Evolutionary conservation across 1,140 invertebrate genomes (phyloP), one percentile per base, ranked within the genome.

Genomic region (Piezodorus guildinii): DNA sequence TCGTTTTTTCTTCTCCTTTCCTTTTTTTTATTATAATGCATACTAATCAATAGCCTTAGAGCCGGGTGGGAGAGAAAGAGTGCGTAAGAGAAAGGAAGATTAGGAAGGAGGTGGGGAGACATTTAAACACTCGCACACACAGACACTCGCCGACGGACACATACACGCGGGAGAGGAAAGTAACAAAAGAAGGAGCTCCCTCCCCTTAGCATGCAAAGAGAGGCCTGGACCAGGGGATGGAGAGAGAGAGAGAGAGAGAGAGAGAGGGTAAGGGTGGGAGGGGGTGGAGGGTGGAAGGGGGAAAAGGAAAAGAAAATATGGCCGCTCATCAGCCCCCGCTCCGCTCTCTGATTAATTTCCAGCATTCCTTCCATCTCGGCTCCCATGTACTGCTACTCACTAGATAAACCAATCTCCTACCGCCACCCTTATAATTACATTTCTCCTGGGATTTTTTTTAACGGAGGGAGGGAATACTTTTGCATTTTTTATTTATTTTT

Each of bases 1-100:
- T 56, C 15, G n/a, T 21, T 49, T 49, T 49, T 19, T 49, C 46
- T 49, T 49, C 19, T 49, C 19, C 19, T 49, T 49, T 49, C 14
- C 19, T 49, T 49, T 49, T 46, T 49, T 49, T 49, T 49, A 49
- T 21, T 58, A 23, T 60, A 39, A 60, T 60, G 58, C 34, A 60
- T 39, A 60, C 58, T 60, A 60, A 60, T 60, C 58, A 25, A 60
- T 60, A 60, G 58, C 25, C 30, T 43, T 39, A 60, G 58, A n/a
- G 16, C 8, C 23, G 49, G 23, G 49, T 52, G 49, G 49, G 49
- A 52, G 49, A 52, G 49, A 52, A 52, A 52, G 49, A 52, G 17
- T 25, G 49, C 17, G 49, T n/a, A 58, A 23, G 27, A 58, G 27
- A n/a, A 58, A 16, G 19, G 16, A 21, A 58, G 54, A 58, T 34